phyloP scores from a whole-genome alignment of 2,888 invertebrate genomes.

The Sphecodes monilicornis region DNA sequence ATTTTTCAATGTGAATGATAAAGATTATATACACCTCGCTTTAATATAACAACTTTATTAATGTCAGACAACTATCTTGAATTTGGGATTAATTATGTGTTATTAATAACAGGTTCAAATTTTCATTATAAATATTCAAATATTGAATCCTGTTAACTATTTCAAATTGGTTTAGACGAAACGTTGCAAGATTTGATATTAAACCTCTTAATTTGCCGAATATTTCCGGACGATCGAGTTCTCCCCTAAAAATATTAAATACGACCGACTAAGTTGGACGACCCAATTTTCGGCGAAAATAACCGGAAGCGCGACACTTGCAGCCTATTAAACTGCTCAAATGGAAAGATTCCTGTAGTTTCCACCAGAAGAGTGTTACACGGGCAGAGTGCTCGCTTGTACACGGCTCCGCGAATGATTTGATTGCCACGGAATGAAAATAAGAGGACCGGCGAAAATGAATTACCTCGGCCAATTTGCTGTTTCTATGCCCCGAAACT shows the following conservation, averaged over 20 bases:
- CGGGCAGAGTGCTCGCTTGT: conserved; percentile 5
- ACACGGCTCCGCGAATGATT: conserved; percentile 18
- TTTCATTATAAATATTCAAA: too few species aligned
- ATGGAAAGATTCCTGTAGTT: conserved; percentile 20
- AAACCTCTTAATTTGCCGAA: neutral
- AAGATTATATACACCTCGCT: too few species aligned
- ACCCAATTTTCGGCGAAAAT: conserved; percentile 31
- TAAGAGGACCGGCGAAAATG: conserved; percentile 40
- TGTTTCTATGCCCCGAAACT: conserved; percentile 17
- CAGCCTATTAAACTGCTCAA: conserved; percentile 36
- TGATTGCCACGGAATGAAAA: conserved; percentile 37
- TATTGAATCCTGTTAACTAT: too few species aligned
- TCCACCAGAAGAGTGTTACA: neutral
- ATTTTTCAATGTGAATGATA: too few species aligned
- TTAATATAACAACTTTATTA: too few species aligned
- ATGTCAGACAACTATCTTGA: too few species aligned
- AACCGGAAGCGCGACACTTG: conserved; percentile 22
- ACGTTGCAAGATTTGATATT: neutral
- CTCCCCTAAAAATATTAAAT: conserved; percentile 1
- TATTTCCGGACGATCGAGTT: neutral
- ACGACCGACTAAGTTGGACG: neutral
- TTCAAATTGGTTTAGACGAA: neutral
- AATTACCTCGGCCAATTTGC: conserved; percentile 59
- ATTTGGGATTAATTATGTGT: too few species aligned
- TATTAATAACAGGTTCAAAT: too few species aligned